phyloP scores from a whole-genome alignment of 1,140 invertebrate genomes.

The Battus philenor region DNA sequence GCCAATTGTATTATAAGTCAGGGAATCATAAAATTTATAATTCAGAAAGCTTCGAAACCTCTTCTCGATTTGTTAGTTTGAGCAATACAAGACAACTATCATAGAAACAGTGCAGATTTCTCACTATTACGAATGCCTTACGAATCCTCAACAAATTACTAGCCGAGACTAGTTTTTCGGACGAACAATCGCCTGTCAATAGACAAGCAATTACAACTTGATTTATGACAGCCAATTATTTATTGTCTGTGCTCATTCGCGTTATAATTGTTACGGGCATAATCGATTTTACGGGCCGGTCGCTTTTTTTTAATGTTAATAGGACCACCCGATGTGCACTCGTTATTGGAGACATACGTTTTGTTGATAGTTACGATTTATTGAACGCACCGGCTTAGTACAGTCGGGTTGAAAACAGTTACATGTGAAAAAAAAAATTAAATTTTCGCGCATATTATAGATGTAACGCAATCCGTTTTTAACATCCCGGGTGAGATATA shows the following conservation, averaged over 20 bases:
- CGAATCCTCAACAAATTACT: constrained; percentile 28
- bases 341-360: constrained; percentile 34
- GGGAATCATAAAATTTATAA: no score
- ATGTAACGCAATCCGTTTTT: no score
- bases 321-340: constrained; percentile 38
- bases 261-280: constrained; percentile 44
- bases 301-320: constrained; percentile 32
- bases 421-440: no score
- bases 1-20: no score
- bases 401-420: neutral
- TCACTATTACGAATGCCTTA: no score
- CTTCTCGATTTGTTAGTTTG: no score
- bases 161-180: constrained; percentile 18
- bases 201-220: constrained; percentile 36
- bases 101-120: no score
- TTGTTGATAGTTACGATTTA: constrained; percentile 24
- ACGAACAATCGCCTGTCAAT: constrained; percentile 31
- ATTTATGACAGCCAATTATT: constrained; percentile 45
- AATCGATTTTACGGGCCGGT: constrained; percentile 36
- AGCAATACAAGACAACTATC: no score
- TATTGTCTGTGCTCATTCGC: constrained; percentile 42
- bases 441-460: no score
- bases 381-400: constrained; percentile 13
- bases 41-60: no score
- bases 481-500: no score